These are phyloP conservation scores for Falco columbarius DNA, from an alignment of 2,797 vertebrate genomes.

Conservation along the genomic window DNA sequence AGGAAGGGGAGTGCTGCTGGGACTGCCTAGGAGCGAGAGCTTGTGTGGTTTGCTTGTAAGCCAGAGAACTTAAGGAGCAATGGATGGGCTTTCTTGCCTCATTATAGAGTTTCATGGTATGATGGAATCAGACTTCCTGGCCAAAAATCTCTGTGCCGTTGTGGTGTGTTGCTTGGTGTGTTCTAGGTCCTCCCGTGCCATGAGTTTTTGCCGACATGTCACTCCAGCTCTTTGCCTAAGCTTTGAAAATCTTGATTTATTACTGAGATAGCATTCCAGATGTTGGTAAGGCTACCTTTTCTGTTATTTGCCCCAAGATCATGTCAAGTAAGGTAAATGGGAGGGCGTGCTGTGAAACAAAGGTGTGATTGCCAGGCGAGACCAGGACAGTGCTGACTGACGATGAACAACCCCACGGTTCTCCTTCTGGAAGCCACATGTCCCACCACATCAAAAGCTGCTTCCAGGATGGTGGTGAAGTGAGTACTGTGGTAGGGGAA, in stretches of 20 bases:
- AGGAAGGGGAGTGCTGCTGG: not conserved
- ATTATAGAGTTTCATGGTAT: not conserved
- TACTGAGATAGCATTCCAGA: not conserved
- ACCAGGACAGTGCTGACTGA: rapidly evolving
- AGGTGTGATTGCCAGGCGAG: not conserved
- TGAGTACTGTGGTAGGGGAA: not conserved
- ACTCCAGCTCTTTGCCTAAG: not conserved
- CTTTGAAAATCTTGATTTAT: not conserved
- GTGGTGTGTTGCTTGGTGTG: not conserved
- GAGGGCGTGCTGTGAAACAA: not conserved
- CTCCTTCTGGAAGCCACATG: not conserved
- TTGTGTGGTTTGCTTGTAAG: not conserved
- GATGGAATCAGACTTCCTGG: not conserved
- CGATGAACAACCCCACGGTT: rapidly evolving
- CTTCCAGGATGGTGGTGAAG: not conserved
- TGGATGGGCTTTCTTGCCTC: not conserved
- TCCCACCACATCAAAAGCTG: not conserved
- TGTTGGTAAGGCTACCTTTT: not conserved
- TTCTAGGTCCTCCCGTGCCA: rapidly evolving
- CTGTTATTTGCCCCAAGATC: not conserved
- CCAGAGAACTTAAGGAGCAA: not conserved
- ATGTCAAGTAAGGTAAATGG: not conserved
- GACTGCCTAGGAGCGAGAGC: not conserved
- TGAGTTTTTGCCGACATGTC: not conserved
- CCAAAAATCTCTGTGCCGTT: not conserved